Conservation (phyloP, 2,113 vertebrate genomes). For the Xiphorhynchus elegans region DNA sequence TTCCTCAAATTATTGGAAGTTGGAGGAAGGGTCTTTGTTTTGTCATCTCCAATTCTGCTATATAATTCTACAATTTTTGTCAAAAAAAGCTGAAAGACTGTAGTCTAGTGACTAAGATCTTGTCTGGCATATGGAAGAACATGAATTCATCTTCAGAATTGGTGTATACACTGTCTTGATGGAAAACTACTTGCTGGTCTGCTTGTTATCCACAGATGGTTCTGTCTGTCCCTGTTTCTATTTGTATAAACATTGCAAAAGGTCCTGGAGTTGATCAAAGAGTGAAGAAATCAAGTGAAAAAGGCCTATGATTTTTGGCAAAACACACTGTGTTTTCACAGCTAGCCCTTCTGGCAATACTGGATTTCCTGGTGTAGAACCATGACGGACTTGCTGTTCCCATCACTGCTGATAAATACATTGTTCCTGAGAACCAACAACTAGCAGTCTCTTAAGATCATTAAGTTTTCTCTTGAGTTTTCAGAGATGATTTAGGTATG, state of each 20-base stretch:
- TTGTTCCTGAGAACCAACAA: not conserved
- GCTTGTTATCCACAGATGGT: not conserved
- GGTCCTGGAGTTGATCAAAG: not conserved
- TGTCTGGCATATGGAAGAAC: not conserved
- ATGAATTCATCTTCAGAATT: not conserved
- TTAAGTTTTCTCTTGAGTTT: not conserved
- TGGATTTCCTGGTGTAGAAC: not conserved
- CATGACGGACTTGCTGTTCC: not conserved
- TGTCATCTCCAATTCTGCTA: not conserved
- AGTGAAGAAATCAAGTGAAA: not conserved
- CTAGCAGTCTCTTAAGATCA: not conserved
- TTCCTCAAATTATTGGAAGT: not conserved
- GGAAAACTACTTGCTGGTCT: not conserved
- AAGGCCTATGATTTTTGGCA: not conserved
- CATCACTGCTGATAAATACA: accelerated
- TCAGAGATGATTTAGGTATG: not conserved
- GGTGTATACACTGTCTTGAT: not conserved
- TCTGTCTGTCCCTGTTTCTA: not conserved
- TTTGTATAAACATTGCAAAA: not conserved
- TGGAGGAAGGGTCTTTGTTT: not conserved
- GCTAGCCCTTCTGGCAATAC: not conserved
- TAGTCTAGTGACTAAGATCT: not conserved
- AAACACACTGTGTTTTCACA: not conserved
- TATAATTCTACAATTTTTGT: not conserved
- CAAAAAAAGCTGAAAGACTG: not conserved